These are phyloP conservation scores for Geotrypetes seraphini DNA, from an alignment of 2,797 vertebrate species.

Conservation along the genomic window DNA sequence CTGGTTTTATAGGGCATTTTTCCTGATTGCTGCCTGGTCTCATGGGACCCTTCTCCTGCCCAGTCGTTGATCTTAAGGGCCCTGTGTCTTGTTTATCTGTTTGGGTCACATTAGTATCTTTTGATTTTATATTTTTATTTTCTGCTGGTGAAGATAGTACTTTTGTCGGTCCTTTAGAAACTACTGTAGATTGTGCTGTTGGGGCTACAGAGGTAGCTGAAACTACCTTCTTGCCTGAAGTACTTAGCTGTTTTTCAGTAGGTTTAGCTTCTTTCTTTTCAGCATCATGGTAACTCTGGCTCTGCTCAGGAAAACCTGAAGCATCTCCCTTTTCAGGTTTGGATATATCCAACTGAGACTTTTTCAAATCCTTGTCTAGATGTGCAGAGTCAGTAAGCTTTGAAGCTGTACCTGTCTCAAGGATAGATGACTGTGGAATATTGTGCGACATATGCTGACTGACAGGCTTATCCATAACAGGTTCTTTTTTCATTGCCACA, in stretches of 20 bases:
- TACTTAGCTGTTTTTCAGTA: conserved; percentile 22
- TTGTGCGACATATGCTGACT: conserved; percentile 41
- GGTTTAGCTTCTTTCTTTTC: conserved; percentile 43
- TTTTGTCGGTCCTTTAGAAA: conserved; percentile 17
- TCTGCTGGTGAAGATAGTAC: conserved; percentile 23
- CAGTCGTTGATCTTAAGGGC: conserved; percentile 29
- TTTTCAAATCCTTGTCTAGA: conserved; percentile 37
- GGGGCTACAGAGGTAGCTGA: conserved; percentile 34
- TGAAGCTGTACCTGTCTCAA: conserved; percentile 23
- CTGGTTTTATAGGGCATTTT: conserved; percentile 39
- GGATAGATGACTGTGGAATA: conserved; percentile 33
- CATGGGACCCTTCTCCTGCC: too few species aligned
- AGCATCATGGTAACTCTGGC: conserved; percentile 48
- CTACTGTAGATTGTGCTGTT: conserved; percentile 36
- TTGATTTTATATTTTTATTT: conserved; percentile 48
- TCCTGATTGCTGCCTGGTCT: too few species aligned
- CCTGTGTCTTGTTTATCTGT: conserved; percentile 45
- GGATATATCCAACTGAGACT: conserved; percentile 40
- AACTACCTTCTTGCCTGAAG: conserved; percentile 20
- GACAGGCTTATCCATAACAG: conserved; percentile 39
- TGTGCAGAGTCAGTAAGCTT: conserved; percentile 34
- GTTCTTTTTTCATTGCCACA: too few species aligned
- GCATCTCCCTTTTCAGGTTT: conserved; percentile 42
- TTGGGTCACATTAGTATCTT: conserved; percentile 43
- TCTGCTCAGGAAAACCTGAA: conserved; percentile 50